Evolutionary conservation across 92 coral and sea anemone species (phyloP), one percentile per base, ranked within the genome.

Genomic region (Palythoa caribaeorum): DNA sequence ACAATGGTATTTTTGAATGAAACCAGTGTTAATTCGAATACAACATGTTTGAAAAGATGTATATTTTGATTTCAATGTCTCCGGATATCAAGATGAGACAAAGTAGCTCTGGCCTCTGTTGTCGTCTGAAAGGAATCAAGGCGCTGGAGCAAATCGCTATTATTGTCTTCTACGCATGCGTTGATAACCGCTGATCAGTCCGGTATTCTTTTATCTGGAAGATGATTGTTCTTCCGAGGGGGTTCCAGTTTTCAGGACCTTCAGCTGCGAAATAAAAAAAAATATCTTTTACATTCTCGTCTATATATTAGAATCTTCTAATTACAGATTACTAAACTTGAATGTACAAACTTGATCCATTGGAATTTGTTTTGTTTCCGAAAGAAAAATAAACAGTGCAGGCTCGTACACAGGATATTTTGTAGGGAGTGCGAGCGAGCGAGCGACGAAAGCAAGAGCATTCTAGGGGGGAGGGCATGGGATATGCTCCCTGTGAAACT

Each of bases 221-320:
- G 76, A 71, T 2, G 16, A 35, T 12, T 71, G 76, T 35, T 71
- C 47, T 71, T 10, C 47, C 44, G 76, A 35, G 76, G 47, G 5
- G 13, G 48, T 9, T 3, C 11, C 17, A 11, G 76, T 9, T 37
- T 71, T 71, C 48, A 71, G 16, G 51, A 71, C 76, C 76, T 71
- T 71, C 50, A 71, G 47, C 76, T 71, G 76, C 76, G 17, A 71
- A 37, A 37, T 5, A 71, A 71, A 69, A 69, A 60, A 65, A 65
- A 17, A 19, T 13, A 6, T n/a, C 2, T 17, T n/a, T 65, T 9
- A 21, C 7, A 17, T 5, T n/a, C 1, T 17, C 36, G 11, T 65
- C 36, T 65, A 65, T 6, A 28, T 28, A 28, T 28, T 28, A 28
- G 28, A 28, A 28, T 28, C 28, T 28, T 28, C 28, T 28, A 28